Percentiles rank a stretch among this genome's conserved stretches.
Evolutionary conservation across 1,140 invertebrate species (phyloP).

Genomic region (Samia ricini): DNA sequence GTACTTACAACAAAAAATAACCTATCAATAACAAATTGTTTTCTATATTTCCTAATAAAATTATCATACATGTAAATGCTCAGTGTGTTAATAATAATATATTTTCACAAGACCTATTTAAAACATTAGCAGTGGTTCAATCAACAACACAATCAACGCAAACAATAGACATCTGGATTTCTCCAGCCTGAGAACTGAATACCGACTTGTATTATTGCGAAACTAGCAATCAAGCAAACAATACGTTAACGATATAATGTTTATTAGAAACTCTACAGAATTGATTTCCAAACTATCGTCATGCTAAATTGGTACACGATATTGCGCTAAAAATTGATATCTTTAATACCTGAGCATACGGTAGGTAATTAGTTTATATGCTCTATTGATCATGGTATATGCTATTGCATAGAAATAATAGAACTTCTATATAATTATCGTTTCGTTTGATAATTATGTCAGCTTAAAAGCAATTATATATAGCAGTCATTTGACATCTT

Average conservation of each 20-base stretch:
- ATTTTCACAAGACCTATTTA: background rate
- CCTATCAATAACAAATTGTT: background rate
- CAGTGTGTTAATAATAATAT: background rate
- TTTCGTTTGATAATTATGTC: too few species aligned
- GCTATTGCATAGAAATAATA: too few species aligned
- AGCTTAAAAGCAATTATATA: too few species aligned
- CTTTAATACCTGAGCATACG: background rate
- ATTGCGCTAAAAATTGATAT: background rate
- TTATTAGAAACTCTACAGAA: background rate
- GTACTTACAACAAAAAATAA: too few species aligned
- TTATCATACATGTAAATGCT: too few species aligned
- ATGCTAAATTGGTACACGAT: background rate
- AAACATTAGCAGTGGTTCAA: background rate
- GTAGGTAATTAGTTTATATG: background rate
- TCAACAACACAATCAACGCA: background rate
- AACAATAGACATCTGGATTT: background rate
- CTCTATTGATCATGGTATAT: background rate
- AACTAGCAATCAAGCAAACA: background rate
- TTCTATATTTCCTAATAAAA: background rate
- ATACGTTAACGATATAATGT: background rate
- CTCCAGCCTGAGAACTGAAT: background rate
- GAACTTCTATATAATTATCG: too few species aligned
- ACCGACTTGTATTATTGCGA: background rate
- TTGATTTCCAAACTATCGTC: background rate
- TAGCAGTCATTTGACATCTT: too few species aligned